Evolutionary conservation across 2,888 invertebrate species (phyloP).

Genomic region (Pachymerium ferrugineum): DNA sequence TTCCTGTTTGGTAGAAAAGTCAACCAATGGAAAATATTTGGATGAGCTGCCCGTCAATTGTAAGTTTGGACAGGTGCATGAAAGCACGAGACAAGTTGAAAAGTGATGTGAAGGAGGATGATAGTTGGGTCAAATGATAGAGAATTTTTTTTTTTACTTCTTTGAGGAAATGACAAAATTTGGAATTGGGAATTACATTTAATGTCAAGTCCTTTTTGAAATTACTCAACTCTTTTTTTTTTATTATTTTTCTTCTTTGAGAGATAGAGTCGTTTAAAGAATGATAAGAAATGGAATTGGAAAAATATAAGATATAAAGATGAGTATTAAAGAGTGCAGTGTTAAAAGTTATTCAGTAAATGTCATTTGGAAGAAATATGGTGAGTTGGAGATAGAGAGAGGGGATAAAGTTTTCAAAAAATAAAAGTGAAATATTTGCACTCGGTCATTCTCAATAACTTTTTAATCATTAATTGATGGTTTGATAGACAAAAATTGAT

Average conservation of each 20-base stretch:
- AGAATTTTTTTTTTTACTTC: not conserved
- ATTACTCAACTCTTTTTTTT: too few relatives aligned
- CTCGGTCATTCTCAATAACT: too few relatives aligned
- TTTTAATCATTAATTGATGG: too few relatives aligned
- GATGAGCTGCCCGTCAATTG: conserved; percentile 3
- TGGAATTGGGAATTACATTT: conserved; percentile 19
- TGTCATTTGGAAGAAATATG: too few relatives aligned
- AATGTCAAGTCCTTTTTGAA: not conserved
- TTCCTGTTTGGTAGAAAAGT: not conserved
- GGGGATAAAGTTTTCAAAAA: too few relatives aligned
- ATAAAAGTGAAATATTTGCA: too few relatives aligned
- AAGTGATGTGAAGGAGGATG: conserved; percentile 1
- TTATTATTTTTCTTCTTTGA: not conserved
- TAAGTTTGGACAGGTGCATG: conserved; percentile 21
- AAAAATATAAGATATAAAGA: too few relatives aligned
- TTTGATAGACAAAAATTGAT: too few relatives aligned
- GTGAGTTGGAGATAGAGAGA: too few relatives aligned
- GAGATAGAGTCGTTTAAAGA: not conserved
- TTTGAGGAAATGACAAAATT: conserved; percentile 18
- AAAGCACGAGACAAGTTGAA: conserved; percentile 22
- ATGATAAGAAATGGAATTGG: not conserved
- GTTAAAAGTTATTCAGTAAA: too few relatives aligned
- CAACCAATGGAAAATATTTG: not conserved
- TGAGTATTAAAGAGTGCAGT: too few relatives aligned
- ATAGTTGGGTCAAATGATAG: conserved; percentile 13